phyloP scores from a whole-genome alignment of 2,888 invertebrate genomes.

The Sarcophaga caerulescens region DNA sequence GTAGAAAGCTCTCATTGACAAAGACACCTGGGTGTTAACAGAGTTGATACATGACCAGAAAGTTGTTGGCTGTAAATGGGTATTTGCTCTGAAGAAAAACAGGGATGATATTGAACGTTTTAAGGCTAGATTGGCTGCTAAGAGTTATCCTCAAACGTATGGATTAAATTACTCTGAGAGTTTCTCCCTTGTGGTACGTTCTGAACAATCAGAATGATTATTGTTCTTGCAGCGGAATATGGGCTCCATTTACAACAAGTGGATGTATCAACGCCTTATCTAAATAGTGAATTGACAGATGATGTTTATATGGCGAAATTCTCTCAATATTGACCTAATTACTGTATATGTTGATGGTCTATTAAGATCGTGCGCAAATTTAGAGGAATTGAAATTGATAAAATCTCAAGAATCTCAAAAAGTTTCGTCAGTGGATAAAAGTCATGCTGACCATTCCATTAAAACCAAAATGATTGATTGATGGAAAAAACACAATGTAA shows the following conservation, averaged over 20 bases:
- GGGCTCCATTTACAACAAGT: constrained; percentile 60
- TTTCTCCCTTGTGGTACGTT: neutral
- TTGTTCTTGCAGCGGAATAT: constrained; percentile 11
- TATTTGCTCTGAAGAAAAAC: no score
- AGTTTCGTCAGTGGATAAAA: constrained; percentile 53
- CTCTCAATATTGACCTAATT: constrained; percentile 54
- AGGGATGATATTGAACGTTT: no score
- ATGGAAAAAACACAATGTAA: no score
- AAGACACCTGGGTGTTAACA: no score
- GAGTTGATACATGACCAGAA: no score
- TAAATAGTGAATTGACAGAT: constrained; percentile 52
- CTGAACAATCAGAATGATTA: constrained; percentile 42
- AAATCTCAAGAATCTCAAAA: constrained; percentile 44
- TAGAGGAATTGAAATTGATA: constrained; percentile 44
- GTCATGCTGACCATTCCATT: constrained; percentile 58
- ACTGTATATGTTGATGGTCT: constrained; percentile 51
- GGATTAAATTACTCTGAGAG: no score
- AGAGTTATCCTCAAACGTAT: no score
- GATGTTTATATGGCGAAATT: constrained; percentile 53
- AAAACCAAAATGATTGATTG: constrained; percentile 60
- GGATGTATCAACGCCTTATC: constrained; percentile 56
- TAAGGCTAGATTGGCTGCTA: no score
- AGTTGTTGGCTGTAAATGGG: no score
- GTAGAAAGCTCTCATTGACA: no score
- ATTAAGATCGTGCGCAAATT: constrained; percentile 57